Base-by-base conservation (phyloP, 2,113 vertebrate genomes). In the Cyphotilapia sp. region DNA sequence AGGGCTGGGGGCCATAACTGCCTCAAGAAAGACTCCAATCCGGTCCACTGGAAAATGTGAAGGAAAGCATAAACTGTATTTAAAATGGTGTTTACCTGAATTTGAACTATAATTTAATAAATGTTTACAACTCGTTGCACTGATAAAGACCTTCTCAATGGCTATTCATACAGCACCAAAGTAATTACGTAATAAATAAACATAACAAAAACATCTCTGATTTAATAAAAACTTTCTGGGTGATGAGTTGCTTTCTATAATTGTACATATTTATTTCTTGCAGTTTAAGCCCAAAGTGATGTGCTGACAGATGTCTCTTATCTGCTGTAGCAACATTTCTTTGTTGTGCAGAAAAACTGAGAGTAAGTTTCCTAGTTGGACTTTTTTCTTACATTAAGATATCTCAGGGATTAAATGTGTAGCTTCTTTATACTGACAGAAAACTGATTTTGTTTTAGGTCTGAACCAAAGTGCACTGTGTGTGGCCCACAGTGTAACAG, bases 131-230 rank as follows among this genome's bases (percentile, higher is more conserved):
- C 31, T 63, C 10, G 9, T 2, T 63, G 17, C 0, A 35, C 9
- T n/a, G 31, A 63, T 63, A n/a, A 35, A 35, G 31, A 35, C 1
- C 17, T 35, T 5, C 17, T 12, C 59, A 1, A 4, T 63, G 59
- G 59, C 29, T 33, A 33, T 19, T 63, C 1, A 57, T 16, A 6
- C 14, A 19, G 6, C 59, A 63, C 0, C 3, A 63, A n/a, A 35
- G 17, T 38, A 38, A 35, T 38, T 35, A 12, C 0, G 0, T 66
- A n/a, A n/a, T 35, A 66, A 66, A 66, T n/a, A 12, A 66, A 66
- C 2, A 5, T 7, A 1, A 66, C 1, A 63, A 33, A 27, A 17
- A 0, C 5, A 11, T 66, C 0, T 35, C 17, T n/a, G 31, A 38
- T 2, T 38, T 3, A 38, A 66, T 66, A 35, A 63, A 63, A n/a